Percentiles rank a stretch among this genome's conserved stretches.
Evolutionary conservation across 2,888 invertebrate species (phyloP).

Genomic region (Eretmocerus hayati): DNA sequence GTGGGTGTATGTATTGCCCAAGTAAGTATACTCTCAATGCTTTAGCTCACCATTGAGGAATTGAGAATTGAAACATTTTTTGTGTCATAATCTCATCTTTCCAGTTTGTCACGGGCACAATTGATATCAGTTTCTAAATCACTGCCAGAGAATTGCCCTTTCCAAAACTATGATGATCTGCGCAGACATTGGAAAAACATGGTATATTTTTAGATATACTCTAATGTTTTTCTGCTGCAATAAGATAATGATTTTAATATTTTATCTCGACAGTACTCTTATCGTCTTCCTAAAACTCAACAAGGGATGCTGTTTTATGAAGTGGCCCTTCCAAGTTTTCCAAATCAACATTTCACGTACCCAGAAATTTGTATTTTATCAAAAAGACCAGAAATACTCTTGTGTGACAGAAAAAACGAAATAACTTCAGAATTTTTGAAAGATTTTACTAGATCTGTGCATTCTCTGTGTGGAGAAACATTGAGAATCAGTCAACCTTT

Average conservation of each 20-base stretch:
- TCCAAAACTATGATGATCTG: constrained; percentile 35
- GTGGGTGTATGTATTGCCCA: constrained; percentile 38
- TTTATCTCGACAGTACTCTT: constrained; percentile 36
- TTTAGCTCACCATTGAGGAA: too few species aligned
- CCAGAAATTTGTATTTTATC: constrained; percentile 34
- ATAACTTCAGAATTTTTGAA: constrained; percentile 25
- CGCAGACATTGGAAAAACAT: constrained; percentile 44
- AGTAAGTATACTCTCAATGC: constrained; percentile 27
- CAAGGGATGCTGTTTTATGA: constrained; percentile 34
- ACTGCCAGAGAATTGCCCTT: constrained; percentile 33
- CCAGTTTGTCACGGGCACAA: constrained; percentile 34
- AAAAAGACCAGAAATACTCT: constrained; percentile 22
- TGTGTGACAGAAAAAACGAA: constrained; percentile 16
- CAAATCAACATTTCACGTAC: constrained; percentile 30
- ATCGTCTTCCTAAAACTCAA: constrained; percentile 34
- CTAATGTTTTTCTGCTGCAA: too few species aligned
- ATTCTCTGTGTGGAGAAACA: constrained; percentile 25
- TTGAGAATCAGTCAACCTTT: constrained; percentile 18
- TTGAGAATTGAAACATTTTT: neutral
- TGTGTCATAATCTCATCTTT: constrained; percentile 11
- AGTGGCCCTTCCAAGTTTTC: constrained; percentile 31
- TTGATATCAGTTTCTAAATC: constrained; percentile 33
- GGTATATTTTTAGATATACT: constrained; percentile 29
- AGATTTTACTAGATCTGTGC: constrained; percentile 24
- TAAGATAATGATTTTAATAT: too few species aligned